Evolutionary conservation across 2,797 vertebrate species (phyloP).

Genomic region (Aphelocoma californica): DNA sequence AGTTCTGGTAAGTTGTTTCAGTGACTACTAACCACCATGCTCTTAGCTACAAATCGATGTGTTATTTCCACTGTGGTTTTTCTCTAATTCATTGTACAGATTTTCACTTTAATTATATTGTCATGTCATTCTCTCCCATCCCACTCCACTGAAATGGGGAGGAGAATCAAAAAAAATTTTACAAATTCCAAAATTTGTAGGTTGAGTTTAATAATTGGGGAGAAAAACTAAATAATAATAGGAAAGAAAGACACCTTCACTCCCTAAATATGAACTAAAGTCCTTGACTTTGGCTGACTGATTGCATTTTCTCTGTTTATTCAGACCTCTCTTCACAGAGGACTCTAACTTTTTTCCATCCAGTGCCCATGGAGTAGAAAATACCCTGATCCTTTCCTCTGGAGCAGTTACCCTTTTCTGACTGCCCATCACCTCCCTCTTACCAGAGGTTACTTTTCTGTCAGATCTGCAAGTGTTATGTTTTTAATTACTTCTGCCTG

Average conservation of each 20-base stretch:
- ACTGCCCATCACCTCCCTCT: neutral
- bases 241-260: neutral
- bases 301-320: neutral
- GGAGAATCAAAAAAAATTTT: neutral
- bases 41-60: neutral
- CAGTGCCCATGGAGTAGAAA: neutral
- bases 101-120: neutral
- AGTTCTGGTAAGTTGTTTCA: neutral
- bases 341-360: neutral
- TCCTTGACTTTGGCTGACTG: neutral
- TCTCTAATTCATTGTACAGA: neutral
- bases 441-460: neutral
- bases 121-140: neutral
- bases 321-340: neutral
- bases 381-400: fast-evolving
- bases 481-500: neutral
- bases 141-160: neutral
- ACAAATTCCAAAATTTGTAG: neutral
- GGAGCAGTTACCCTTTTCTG: too few species aligned
- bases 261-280: neutral
- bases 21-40: neutral
- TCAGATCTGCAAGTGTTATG: neutral
- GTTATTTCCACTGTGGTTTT: neutral
- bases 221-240: neutral
- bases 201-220: neutral